Conservation (phyloP, 1,140 invertebrate species). For the Dendrolimus punctatus region DNA sequence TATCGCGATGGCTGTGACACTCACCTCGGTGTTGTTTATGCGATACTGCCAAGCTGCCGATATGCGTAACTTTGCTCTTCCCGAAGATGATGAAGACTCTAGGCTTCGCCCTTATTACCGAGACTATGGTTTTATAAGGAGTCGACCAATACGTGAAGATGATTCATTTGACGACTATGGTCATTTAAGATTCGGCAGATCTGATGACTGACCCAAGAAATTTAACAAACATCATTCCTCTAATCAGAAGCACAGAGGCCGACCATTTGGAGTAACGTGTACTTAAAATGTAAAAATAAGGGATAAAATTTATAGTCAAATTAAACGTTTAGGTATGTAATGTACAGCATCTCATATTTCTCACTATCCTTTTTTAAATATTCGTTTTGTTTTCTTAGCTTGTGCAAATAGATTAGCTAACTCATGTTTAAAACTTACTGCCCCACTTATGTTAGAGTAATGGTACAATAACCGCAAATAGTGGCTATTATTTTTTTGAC, state of each 20-base stretch:
- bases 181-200: conserved; percentile 78
- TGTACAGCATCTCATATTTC: too few species aligned
- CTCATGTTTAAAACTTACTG: too few species aligned
- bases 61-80: conserved; percentile 23
- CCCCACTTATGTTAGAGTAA: too few species aligned
- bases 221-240: conserved; percentile 2
- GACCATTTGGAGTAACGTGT: conserved; percentile 2
- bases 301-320: too few species aligned
- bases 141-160: conserved; percentile 69
- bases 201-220: conserved; percentile 46
- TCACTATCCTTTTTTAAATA: too few species aligned
- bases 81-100: conserved; percentile 73
- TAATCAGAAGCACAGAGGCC: conserved; percentile 14
- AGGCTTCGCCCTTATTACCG: conserved; percentile 73
- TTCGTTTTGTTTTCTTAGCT: too few species aligned
- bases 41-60: conserved; percentile 32
- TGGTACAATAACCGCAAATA: too few species aligned
- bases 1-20: conserved; percentile 28
- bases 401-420: too few species aligned
- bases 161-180: conserved; percentile 80
- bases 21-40: conserved; percentile 26
- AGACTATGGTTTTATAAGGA: conserved; percentile 77
- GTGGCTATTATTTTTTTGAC: too few species aligned
- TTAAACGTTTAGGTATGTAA: too few species aligned
- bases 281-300: conserved; percentile 1